These are phyloP conservation scores for Eretmochelys imbricata DNA, from an alignment of 2,113 vertebrate genomes.

Conservation along the genomic window DNA sequence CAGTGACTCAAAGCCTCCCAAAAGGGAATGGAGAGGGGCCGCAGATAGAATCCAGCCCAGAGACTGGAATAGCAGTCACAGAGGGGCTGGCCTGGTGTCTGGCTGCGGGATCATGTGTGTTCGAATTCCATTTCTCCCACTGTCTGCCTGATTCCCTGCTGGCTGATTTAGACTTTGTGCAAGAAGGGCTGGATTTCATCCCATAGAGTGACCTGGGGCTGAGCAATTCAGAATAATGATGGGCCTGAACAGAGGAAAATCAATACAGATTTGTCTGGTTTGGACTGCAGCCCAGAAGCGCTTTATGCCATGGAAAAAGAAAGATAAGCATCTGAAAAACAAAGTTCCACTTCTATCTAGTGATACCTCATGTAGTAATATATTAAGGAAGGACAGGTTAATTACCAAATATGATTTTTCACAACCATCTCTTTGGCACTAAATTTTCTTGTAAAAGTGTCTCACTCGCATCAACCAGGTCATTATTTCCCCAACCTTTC, in stretches of 20 bases:
- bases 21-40: not conserved
- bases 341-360: not conserved
- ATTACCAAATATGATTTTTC: conserved; percentile 9
- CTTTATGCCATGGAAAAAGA: conserved; percentile 19
- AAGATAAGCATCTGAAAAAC: not conserved
- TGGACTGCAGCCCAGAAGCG: not conserved
- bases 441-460: not conserved
- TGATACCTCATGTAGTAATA: conserved; percentile 7
- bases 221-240: not conserved
- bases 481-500: conserved; percentile 4
- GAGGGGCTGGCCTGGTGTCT: not conserved
- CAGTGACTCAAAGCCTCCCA: not conserved
- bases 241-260: conserved; percentile 18
- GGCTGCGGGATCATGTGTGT: not conserved
- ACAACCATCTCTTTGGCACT: not conserved
- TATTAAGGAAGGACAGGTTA: conserved; percentile 42
- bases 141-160: not conserved
- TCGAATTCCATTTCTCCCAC: not conserved
- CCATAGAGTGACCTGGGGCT: not conserved
- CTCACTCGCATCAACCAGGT: not conserved
- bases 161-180: not conserved
- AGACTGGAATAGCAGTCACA: not conserved
- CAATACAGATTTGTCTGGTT: not conserved
- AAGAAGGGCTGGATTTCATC: not conserved
- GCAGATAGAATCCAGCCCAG: not conserved